Conservation (phyloP, 2,113 vertebrate species). For the Montifringilla adamsi region DNA sequence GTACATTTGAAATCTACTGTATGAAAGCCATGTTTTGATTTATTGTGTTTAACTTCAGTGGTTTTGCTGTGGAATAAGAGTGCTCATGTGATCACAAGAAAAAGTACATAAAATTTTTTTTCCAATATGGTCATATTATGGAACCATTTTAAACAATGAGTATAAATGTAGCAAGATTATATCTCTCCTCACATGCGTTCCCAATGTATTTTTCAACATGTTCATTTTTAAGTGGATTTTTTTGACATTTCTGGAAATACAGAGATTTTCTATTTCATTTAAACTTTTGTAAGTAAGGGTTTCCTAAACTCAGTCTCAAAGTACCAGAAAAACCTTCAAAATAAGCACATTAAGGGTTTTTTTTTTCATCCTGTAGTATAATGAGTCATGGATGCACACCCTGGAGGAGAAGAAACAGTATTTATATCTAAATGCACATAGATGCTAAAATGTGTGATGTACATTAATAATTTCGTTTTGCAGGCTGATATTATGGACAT, state of each 20-base stretch:
- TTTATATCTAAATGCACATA: not conserved
- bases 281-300: not conserved
- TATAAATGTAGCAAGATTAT: not conserved
- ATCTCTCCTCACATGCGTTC: not conserved
- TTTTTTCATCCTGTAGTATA: not conserved
- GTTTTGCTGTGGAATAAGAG: not conserved
- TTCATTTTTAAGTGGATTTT: not conserved
- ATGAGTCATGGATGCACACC: not conserved
- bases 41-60: not conserved
- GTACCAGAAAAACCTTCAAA: not conserved
- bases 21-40: not conserved
- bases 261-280: not conserved
- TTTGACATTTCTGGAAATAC: not conserved
- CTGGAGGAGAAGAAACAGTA: not conserved
- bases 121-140: not conserved
- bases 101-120: not conserved
- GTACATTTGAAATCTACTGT: not conserved
- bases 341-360: not conserved
- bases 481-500: constrained; percentile 96
- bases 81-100: not conserved
- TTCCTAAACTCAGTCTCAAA: not conserved
- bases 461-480: not conserved
- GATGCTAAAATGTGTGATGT: not conserved
- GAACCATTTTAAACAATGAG: not conserved
- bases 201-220: not conserved